Evolutionary conservation across 2,797 vertebrate species (phyloP), one percentile per base, ranked within the genome.

Genomic region (Hylomyscus alleni): DNA sequence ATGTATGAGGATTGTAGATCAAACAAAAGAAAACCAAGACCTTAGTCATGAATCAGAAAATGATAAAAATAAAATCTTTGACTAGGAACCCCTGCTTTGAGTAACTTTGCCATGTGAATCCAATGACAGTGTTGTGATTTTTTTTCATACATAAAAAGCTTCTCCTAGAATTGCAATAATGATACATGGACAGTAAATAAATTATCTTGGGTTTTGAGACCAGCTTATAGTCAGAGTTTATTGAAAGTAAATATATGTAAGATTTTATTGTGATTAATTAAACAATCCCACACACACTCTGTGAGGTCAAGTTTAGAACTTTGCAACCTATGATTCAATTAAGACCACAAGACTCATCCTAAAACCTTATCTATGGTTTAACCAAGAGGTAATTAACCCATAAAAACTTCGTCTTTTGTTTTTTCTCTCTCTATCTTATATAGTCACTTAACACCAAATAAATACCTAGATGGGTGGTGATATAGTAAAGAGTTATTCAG

Each of bases 261-360:
- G 10, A 22, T 40, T 76, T 83, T 1, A 29, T 67, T 84, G 62
- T 56, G 6, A 75, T 89, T 67, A 82, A 10, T 50, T 2, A 3
- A 77, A n/a, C n/a, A 83, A 40, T n/a, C 44, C 17, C 34, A 65
- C 12, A 76, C 37, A 89, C 7, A 26, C 0, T 22, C 14, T 29
- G 12, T 69, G 31, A 93, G 69, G 60, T 94, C n/a, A 81, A 67
- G 37, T n/a, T 20, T 93, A 50, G 29, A 87, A 60, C 5, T 95
- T 92, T 90, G 10, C 14, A 90, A 24, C 4, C 11, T 5, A 6
- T 93, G 88, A 91, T 60, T 93, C 47, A 87, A 72, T 81, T 94
- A 85, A 83, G 19, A 93, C 13, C 29, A 65, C 29, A 65, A 65
- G 29, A 65, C 73, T 91, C 29, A 34, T 83, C 20, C 56, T 90